These are phyloP conservation scores for Hirtodrosophila alboralis DNA, from an alignment of 2,888 invertebrate genomes.

Conservation along the genomic window DNA sequence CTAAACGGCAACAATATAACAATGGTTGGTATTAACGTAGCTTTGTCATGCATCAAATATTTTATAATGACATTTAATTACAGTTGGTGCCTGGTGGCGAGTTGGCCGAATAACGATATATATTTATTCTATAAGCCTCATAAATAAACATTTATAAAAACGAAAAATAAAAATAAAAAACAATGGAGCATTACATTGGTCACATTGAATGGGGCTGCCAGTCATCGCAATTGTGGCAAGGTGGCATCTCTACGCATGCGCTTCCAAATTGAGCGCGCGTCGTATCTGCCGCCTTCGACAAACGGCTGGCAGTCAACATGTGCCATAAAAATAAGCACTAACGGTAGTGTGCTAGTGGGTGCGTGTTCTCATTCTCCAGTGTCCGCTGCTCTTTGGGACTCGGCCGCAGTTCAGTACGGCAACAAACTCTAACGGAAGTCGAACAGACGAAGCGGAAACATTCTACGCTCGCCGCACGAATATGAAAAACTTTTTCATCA, in stretches of 20 bases:
- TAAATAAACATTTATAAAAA: conserved; percentile 24
- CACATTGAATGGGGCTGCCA: conserved; percentile 1
- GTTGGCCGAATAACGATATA: conserved; percentile 86
- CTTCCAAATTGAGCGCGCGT: conserved; percentile 35
- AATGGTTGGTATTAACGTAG: conserved; percentile 88
- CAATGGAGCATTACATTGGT: conserved; percentile 4
- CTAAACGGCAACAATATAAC: conserved; percentile 99
- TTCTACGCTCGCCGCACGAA: conserved; percentile 48
- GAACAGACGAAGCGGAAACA: conserved; percentile 77
- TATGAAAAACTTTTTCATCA: conserved; percentile 65
- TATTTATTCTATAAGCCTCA: conserved; percentile 25
- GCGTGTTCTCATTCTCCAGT: conserved; percentile 43
- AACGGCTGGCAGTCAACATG: conserved; percentile 69
- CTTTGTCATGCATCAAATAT: background rate
- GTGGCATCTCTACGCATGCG: conserved; percentile 61
- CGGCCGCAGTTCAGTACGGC: conserved; percentile 61
- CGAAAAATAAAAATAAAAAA: no score
- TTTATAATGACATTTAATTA: conserved; percentile 71
- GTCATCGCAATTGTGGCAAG: conserved; percentile 4
- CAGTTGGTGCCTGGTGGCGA: conserved; percentile 92
- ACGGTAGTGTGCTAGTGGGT: conserved; percentile 66
- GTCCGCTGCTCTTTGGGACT: conserved; percentile 40
- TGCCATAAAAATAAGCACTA: conserved; percentile 75
- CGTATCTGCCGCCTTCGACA: conserved; percentile 18
- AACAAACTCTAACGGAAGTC: conserved; percentile 70